Base-by-base conservation (phyloP, 2,113 vertebrate genomes). In the Melanotaenia duboulayi region DNA sequence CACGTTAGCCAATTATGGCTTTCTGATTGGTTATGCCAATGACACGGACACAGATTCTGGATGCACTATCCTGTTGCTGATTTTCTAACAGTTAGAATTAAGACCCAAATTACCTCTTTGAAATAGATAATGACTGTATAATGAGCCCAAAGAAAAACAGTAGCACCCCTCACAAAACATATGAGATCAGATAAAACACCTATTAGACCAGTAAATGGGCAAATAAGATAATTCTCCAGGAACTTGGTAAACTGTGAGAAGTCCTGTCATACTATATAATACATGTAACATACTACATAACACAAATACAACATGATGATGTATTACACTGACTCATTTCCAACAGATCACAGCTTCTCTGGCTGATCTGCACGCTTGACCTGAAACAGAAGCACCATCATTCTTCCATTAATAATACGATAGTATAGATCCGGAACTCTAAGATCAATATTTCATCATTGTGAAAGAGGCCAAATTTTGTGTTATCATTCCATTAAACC, bases 1-100 rank as follows among this genome's bases (percentile, higher is more conserved):
- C 72, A 85, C 42, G 57, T 81, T 84, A 72, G 71, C 67, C 67
- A 84, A 88, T 90, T 82, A 87, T 46, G 39, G 67, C 75, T 82
- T 87, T 84, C 68, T 78, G 88, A 64, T 72, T 80, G 55, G 69
- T 69, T 73, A 71, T 77, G 84, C 69, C 72, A 78, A 49, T 87
- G 74, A 86, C 70, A 87, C 39, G 17, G 68, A 85, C 81, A 74
- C 64, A 75, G 13, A 83, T 70, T 81, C 60, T 87, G 86, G 63
- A 87, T 77, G 65, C 67, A 56, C 64, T 52, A 46, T 55, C 66
- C 58, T 67, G 54, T 58, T 70, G 58, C 70, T 23, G 70, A 16
- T 58, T 82, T 78, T 78, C 32, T 73, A 85, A 69, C 42, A 54
- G 78, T 78, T 13, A 50, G 22, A 62, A 85, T 66, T 60, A 69